Evolutionary conservation across 2,888 invertebrate genomes (phyloP).

Genomic region (Parthenolecanium corni): DNA sequence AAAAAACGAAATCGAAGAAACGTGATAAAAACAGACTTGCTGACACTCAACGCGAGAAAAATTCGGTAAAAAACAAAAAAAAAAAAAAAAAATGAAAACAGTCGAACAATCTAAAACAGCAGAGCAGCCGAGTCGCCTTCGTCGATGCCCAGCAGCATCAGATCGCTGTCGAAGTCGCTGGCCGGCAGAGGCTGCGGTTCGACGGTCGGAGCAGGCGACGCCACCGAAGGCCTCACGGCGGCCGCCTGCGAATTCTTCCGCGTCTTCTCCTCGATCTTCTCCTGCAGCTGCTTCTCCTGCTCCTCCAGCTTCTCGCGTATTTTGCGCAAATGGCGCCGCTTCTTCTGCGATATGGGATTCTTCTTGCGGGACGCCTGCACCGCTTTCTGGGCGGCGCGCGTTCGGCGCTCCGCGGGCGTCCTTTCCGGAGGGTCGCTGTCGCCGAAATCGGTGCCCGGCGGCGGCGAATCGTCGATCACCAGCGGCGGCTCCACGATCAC

Average conservation of each 20-base stretch:
- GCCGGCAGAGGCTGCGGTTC: not conserved
- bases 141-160: constrained; percentile 65
- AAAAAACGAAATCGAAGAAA: too few species aligned
- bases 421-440: too few species aligned
- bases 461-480: not conserved
- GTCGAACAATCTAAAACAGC: constrained; percentile 36
- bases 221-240: not conserved
- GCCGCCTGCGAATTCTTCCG: not conserved
- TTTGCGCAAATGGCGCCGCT: constrained; percentile 46
- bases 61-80: not conserved
- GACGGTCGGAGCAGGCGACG: not conserved
- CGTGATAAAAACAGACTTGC: too few species aligned
- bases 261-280: constrained; percentile 14
- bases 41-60: too few species aligned
- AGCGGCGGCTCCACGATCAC: not conserved
- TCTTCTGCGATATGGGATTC: constrained; percentile 41
- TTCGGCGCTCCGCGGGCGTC: too few species aligned
- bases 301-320: constrained; percentile 39
- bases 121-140: constrained; percentile 61
- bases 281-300: constrained; percentile 30
- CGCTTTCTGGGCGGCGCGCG: not conserved
- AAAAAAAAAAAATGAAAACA: not conserved
- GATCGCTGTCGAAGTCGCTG: constrained; percentile 2
- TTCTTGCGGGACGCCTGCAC: constrained; percentile 38
- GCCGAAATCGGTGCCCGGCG: not conserved